Evolutionary conservation across 2,888 invertebrate genomes (phyloP).

Genomic region (Microdon myrmicae): DNA sequence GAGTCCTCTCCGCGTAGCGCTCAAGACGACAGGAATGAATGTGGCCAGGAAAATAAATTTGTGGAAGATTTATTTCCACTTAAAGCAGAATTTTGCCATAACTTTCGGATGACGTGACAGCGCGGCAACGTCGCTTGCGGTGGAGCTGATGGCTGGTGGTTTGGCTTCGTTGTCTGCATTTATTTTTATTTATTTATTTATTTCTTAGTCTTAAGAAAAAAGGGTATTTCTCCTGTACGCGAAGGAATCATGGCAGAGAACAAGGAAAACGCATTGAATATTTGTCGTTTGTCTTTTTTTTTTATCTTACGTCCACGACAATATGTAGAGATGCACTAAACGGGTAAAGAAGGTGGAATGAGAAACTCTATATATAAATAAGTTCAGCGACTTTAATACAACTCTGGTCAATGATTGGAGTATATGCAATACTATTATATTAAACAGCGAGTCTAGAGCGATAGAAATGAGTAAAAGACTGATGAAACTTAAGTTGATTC

Average conservation of each 20-base stretch:
- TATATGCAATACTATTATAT: too few relatives aligned
- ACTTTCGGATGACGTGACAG: slow-evolving; percentile 45
- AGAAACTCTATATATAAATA: slow-evolving; percentile 21
- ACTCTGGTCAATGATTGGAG: too few relatives aligned
- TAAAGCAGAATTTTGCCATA: slow-evolving; percentile 46
- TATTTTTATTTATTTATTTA: too few relatives aligned
- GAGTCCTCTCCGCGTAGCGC: slow-evolving; percentile 23
- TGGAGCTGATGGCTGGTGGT: background rate
- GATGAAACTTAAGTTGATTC: too few relatives aligned
- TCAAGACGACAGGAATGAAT: slow-evolving; percentile 33
- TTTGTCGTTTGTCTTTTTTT: slow-evolving; percentile 10
- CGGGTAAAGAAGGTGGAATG: slow-evolving; percentile 11
- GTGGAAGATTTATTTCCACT: slow-evolving; percentile 48
- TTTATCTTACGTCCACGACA: too few relatives aligned
- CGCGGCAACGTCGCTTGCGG: slow-evolving; percentile 3
- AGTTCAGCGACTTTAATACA: slow-evolving; percentile 26
- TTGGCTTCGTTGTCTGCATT: slow-evolving; percentile 30
- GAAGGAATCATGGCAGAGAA: slow-evolving; percentile 20
- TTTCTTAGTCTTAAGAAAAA: slow-evolving; percentile 30
- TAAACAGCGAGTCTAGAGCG: too few relatives aligned
- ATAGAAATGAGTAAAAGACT: too few relatives aligned
- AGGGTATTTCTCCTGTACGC: too few relatives aligned
- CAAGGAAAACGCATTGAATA: slow-evolving; percentile 33
- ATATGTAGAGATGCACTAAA: slow-evolving; percentile 13
- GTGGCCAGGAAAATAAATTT: slow-evolving; percentile 46